Evolutionary conservation across 2,797 vertebrate genomes (phyloP), one percentile per base, ranked within the genome.

Genomic region (Peromyscus attwateri): DNA sequence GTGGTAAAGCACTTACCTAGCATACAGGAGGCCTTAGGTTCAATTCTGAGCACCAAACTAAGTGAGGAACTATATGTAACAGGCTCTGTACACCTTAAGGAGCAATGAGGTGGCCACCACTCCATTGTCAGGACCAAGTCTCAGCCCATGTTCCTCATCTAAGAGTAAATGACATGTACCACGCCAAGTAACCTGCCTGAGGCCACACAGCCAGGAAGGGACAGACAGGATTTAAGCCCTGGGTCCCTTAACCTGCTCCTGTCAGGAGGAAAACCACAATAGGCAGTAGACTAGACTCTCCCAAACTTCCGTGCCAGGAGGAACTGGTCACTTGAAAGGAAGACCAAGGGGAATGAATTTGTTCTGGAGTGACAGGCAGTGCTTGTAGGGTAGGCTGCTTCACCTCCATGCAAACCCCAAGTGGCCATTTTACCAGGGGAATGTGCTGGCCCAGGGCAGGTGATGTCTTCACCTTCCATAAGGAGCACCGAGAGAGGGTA

Each of bases 311-410:
- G 37, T 77, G 46, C 73, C 57, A 6, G n/a, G 70, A 84, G 82
- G 62, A 55, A 57, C 16, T 3, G 4, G 88, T 76, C 17, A 40
- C 25, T 27, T 71, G 71, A 49, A 96, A 81, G 57, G 79, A 91
- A 90, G 43, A 55, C 21, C 1, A 2, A 25, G 13, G 17, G 49
- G 71, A 55, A 57, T 85, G n/a, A 31, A 34, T n/a, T 7, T 4
- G 3, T 68, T 40, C 6, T 14, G 2, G 3, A 66, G 29, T 0
- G 1, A n/a, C 55, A 23, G n/a, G 37, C n/a, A 6, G 19, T 34
- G 76, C 29, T 83, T 19, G 1, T 0, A 27, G 49, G 60, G 17
- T 43, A 37, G 13, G 64, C 46, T 31, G 23, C 52, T 87, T 90
- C 64, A n/a, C 37, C 43, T 75, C 40, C n/a, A 16, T 62, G 3